Conservation (phyloP, 2,113 vertebrate genomes). For the Chloropsis cyanopogon region DNA sequence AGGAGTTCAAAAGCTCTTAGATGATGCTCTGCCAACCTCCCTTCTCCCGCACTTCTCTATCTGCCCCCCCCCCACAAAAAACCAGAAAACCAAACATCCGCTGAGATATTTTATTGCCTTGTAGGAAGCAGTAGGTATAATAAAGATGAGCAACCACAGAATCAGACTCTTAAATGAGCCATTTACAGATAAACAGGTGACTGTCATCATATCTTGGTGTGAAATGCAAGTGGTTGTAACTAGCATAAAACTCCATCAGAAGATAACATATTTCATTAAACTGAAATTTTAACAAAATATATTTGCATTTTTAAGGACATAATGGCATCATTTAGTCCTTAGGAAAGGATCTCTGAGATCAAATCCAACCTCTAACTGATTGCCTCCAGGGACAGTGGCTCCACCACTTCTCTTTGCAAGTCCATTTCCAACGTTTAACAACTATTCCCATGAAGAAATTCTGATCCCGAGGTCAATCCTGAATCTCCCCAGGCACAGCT, state of each 20-base stretch:
- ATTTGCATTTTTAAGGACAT: background rate
- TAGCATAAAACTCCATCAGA: background rate
- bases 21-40: background rate
- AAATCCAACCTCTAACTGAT: background rate
- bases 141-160: background rate
- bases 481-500: background rate
- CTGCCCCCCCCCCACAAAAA: fast-evolving
- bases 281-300: background rate
- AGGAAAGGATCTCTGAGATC: background rate
- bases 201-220: background rate
- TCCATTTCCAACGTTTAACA: background rate
- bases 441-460: background rate
- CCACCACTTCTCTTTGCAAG: background rate
- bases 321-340: background rate
- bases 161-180: background rate
- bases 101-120: background rate
- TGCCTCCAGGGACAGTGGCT: background rate
- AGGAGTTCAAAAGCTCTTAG: background rate
- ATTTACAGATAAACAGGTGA: background rate
- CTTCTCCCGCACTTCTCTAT: background rate
- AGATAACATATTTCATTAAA: background rate
- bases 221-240: background rate
- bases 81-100: background rate
- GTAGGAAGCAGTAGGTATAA: background rate
- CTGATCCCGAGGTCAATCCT: background rate